Base-by-base conservation (phyloP, 2,797 vertebrate genomes). In the Gastrophryne carolinensis region DNA sequence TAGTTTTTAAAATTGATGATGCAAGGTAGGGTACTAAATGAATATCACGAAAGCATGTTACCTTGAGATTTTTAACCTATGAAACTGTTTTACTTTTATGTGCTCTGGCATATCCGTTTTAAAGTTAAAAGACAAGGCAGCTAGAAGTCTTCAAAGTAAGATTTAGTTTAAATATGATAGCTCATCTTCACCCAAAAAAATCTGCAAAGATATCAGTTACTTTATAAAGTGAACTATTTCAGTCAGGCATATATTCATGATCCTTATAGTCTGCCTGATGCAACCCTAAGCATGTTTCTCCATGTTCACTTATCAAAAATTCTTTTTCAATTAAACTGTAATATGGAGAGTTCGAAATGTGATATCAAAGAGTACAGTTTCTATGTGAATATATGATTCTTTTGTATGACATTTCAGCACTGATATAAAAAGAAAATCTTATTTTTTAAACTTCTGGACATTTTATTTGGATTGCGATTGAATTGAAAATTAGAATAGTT, bases 11-110 rank as follows among this genome's bases (percentile, higher is more conserved):
- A 77, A 77, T 71, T 78, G 75, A 65, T 69, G 56, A 69, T 72
- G 19, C 65, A 50, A 29, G 30, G 19, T 49, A 27, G 60, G 37
- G 50, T 47, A 72, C 50, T 71, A 77, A 77, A 70, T 54, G 75
- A 58, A 58, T 34, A 64, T 71, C 67, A 58, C 62, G 60, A 60
- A 72, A 72, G 52, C 35, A 57, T 50, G 26, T 65, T 78, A 71
- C 75, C 67, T 78, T 71, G 75, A 78, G 75, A 78, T 58, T 78
- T 65, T 78, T 24, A 65, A 65, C 67, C 41, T 78, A 56, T 63
- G 66, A 72, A 78, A 65, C 23, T 17, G 17, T 65, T 49, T 60
- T 13, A 21, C 60, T 78, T 78, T 78, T 67, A 78, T 71, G 67
- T 61, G 29, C 39, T 77, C n/a, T 19, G 64, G 17, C 26, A 64